Percentiles rank a stretch among this genome's conserved stretches.
Evolutionary conservation across 2,113 vertebrate genomes (phyloP).

Genomic region (Aptenodytes forsteri): DNA sequence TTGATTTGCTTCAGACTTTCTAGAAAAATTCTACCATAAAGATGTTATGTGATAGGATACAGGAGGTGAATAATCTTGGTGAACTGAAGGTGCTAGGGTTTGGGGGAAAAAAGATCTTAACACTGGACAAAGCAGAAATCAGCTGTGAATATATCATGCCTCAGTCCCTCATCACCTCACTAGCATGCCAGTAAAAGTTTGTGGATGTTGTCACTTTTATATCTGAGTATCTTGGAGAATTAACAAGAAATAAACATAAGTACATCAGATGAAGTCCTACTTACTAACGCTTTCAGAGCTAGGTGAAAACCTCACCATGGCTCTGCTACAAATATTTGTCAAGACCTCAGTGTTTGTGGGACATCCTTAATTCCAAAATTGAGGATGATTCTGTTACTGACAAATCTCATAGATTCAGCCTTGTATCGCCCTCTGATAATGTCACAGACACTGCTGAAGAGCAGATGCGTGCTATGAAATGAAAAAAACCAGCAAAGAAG

Average conservation of each 20-base stretch:
- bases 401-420: not conserved
- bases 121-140: not conserved
- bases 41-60: not conserved
- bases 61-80: not conserved
- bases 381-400: not conserved
- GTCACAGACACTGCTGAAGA: not conserved
- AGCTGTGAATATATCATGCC: not conserved
- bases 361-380: not conserved
- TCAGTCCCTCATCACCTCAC: not conserved
- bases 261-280: not conserved
- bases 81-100: not conserved
- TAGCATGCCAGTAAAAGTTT: not conserved
- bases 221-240: not conserved
- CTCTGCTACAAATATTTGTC: not conserved
- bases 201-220: not conserved
- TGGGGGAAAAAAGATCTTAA: not conserved
- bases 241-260: not conserved
- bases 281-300: not conserved
- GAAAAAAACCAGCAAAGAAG: not conserved
- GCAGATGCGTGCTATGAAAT: not conserved
- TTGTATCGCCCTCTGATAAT: not conserved
- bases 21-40: not conserved
- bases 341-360: not conserved
- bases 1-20: not conserved
- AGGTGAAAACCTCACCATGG: not conserved